Conservation (phyloP, 2,888 invertebrate species). For the Cecidostiba fungosa region DNA sequence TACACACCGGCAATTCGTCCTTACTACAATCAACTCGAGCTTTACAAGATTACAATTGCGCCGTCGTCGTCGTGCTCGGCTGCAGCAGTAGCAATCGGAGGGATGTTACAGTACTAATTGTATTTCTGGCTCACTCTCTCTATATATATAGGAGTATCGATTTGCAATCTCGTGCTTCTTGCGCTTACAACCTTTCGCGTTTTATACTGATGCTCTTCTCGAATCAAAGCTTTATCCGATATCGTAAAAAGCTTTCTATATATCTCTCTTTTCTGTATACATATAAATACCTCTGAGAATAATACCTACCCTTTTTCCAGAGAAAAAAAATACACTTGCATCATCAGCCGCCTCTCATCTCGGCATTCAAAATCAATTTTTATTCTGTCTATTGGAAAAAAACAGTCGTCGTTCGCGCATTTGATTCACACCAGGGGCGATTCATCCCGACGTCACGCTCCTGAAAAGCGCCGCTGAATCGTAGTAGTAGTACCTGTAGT, state of each 20-base stretch:
- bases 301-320: no score
- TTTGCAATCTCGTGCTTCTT: constrained; percentile 11
- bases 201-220: neutral
- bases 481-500: constrained; percentile 32
- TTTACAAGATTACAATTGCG: constrained; percentile 21
- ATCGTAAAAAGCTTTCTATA: neutral
- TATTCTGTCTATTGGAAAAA: constrained; percentile 10
- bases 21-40: neutral
- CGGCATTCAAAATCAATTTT: constrained; percentile 36
- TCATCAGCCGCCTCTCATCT: neutral
- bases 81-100: neutral
- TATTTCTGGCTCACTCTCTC: neutral
- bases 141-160: neutral
- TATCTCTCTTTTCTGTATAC: no score
- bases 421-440: constrained; percentile 26
- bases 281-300: neutral
- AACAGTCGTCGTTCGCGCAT: neutral
- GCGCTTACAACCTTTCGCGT: neutral
- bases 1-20: neutral
- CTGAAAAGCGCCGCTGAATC: neutral
- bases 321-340: no score
- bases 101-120: constrained; percentile 5
- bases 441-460: constrained; percentile 29
- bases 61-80: neutral
- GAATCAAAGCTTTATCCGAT: constrained; percentile 4